phyloP scores from a whole-genome alignment of 1,140 invertebrate genomes.

The Cyphomyrmex costatus region DNA sequence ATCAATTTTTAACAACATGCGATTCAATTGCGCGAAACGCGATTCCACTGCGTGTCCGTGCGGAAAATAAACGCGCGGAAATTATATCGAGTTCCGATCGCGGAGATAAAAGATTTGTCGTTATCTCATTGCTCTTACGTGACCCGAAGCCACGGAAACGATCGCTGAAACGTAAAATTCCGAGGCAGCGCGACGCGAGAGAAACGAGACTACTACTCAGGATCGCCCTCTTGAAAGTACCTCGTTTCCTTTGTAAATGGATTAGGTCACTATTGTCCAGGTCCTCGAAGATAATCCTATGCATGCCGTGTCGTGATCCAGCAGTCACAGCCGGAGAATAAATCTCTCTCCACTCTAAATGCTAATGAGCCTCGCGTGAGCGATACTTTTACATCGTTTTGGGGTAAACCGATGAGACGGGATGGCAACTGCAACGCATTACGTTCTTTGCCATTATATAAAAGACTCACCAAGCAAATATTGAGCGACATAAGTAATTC shows the following conservation, averaged over 20 bases:
- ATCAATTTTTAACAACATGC: constrained; percentile 56
- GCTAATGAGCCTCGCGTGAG: constrained; percentile 78
- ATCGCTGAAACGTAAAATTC: constrained; percentile 39
- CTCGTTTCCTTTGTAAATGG: constrained; percentile 75
- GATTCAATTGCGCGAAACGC: constrained; percentile 42
- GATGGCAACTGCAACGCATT: constrained; percentile 50
- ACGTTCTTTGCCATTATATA: constrained; percentile 7
- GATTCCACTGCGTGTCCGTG: constrained; percentile 20
- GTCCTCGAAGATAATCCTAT: constrained; percentile 79
- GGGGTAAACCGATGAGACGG: constrained; percentile 68
- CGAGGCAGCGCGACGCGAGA: background rate
- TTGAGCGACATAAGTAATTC: constrained; percentile 33
- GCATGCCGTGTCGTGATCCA: constrained; percentile 79
- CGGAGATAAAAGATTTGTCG: constrained; percentile 56
- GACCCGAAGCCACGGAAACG: constrained; percentile 47
- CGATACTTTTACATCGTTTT: constrained; percentile 75
- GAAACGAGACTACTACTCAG: constrained; percentile 23
- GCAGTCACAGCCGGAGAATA: constrained; percentile 76
- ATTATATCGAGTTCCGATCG: constrained; percentile 46
- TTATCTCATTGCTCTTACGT: constrained; percentile 56
- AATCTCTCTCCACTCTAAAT: constrained; percentile 81
- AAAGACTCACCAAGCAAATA: background rate
- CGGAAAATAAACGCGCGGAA: constrained; percentile 38
- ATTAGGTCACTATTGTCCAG: constrained; percentile 76
- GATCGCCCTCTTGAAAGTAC: constrained; percentile 46